Evolutionary conservation across 2,888 invertebrate species (phyloP).

Genomic region (Heliconius aoede): DNA sequence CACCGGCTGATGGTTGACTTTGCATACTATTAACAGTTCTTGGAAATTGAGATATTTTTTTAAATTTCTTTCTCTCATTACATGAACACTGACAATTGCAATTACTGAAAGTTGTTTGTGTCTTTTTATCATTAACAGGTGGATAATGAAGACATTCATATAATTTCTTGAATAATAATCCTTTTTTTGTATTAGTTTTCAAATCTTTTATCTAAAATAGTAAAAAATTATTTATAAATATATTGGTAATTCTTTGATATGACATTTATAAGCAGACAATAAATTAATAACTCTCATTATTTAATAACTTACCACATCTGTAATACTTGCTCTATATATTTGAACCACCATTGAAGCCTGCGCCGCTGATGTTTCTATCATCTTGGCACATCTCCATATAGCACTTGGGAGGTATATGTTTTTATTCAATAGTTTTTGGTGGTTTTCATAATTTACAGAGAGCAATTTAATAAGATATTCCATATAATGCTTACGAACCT

Average conservation of each 20-base stretch:
- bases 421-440: conserved; percentile 69
- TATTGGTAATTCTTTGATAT: background rate
- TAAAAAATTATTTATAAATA: conserved; percentile 24
- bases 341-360: conserved; percentile 75
- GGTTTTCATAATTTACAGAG: conserved; percentile 72
- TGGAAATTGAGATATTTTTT: conserved; percentile 52
- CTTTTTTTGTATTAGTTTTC: conserved; percentile 69
- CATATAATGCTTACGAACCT: conserved; percentile 81
- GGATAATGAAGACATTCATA: conserved; percentile 66
- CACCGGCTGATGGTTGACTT: conserved; percentile 23
- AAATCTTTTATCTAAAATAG: conserved; percentile 68
- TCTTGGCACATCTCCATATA: conserved; percentile 78
- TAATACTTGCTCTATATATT: conserved; percentile 71
- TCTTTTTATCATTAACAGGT: conserved; percentile 67
- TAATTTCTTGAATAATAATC: conserved; percentile 66
- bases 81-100: conserved; percentile 67
- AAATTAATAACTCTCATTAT: no score
- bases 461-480: conserved; percentile 72
- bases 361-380: conserved; percentile 73
- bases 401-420: conserved; percentile 76
- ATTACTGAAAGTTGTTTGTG: conserved; percentile 59
- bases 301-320: conserved; percentile 64
- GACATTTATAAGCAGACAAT: background rate
- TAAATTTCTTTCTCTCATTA: conserved; percentile 61
- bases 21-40: conserved; percentile 33